Evolutionary conservation across 2,113 vertebrate species (phyloP).

Genomic region (Brachyhypopomus gauderio): DNA sequence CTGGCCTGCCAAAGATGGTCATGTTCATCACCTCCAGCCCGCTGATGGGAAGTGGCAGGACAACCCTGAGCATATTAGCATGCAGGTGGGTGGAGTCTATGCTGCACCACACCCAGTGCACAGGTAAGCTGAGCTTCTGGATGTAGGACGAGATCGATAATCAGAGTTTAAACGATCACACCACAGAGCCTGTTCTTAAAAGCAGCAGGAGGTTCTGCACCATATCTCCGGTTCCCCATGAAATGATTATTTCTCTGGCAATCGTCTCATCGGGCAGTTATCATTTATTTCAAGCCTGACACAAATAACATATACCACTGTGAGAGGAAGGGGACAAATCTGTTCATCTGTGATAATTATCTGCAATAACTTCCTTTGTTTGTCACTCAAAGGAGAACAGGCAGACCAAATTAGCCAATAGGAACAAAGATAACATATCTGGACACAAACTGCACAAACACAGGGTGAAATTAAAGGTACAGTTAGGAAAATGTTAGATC

Average conservation of each 20-base stretch:
- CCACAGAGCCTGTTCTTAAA: background rate
- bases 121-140: slow-evolving; percentile 7
- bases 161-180: background rate
- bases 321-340: background rate
- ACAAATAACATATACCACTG: background rate
- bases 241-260: background rate
- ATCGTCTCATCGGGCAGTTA: background rate
- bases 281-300: background rate
- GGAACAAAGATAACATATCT: background rate
- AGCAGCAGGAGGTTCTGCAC: background rate
- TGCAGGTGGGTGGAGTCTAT: slow-evolving; percentile 56
- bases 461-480: background rate
- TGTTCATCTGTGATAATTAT: slow-evolving; percentile 1
- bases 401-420: background rate
- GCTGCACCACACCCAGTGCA: background rate
- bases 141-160: slow-evolving; percentile 14
- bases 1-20: slow-evolving; percentile 69
- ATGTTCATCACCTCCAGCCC: slow-evolving; percentile 62
- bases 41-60: slow-evolving; percentile 70
- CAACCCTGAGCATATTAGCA: slow-evolving; percentile 41
- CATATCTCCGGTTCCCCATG: background rate
- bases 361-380: background rate
- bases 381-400: background rate
- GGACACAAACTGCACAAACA: background rate
- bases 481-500: background rate